These are phyloP conservation scores for Ophthalmotilapia sp. DNA, from an alignment of 2,113 vertebrate species.

Conservation along the genomic window DNA sequence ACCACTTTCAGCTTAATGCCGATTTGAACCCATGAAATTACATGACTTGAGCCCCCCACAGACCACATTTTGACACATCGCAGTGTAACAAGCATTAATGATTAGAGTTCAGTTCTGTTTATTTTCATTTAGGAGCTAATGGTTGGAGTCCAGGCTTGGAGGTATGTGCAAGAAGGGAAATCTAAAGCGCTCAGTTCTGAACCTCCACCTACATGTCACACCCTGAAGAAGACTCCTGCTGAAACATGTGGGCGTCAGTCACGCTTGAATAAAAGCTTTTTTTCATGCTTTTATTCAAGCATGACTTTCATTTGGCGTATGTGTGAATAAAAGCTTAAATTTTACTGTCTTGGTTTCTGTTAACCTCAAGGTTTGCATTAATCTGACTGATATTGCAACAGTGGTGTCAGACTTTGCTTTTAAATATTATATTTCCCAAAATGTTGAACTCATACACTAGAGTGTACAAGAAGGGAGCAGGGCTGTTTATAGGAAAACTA, in stretches of 20 bases:
- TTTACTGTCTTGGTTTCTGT: not conserved
- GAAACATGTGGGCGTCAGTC: conserved; percentile 13
- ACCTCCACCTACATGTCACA: not conserved
- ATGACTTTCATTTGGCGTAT: not conserved
- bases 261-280: not conserved
- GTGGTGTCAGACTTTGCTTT: not conserved
- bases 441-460: not conserved
- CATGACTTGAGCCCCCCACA: not conserved
- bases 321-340: not conserved
- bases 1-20: not conserved
- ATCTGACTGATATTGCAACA: not conserved
- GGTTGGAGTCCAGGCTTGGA: not conserved
- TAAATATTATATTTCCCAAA: not conserved
- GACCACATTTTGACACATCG: not conserved
- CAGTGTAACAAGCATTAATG: not conserved
- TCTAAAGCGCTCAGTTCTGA: not conserved
- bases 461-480: not conserved
- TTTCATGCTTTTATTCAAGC: not conserved
- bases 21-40: not conserved
- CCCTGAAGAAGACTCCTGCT: not conserved
- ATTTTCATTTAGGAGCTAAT: not conserved
- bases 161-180: not conserved
- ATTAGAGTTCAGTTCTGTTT: not conserved
- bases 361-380: not conserved
- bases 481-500: not conserved